These are phyloP conservation scores for Tolypeutes matacus DNA, from an alignment of 2,797 vertebrate species.

Conservation along the genomic window DNA sequence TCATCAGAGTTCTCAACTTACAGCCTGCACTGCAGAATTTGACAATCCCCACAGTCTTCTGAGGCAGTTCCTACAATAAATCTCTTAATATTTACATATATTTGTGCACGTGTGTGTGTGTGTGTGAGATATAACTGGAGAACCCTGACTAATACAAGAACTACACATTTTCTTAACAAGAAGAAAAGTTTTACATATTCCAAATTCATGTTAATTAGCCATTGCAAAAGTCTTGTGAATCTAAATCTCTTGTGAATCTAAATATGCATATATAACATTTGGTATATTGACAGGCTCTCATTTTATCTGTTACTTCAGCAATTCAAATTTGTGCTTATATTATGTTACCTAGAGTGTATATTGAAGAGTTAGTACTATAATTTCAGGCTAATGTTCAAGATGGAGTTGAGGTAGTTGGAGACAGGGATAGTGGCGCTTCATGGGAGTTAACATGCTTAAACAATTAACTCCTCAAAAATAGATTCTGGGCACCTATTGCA, in stretches of 20 bases:
- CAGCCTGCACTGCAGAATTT: too few species aligned
- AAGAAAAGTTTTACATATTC: conserved; percentile 27
- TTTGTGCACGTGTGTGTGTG: too few species aligned
- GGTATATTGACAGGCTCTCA: neutral
- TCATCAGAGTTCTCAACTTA: too few species aligned
- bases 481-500: conserved; percentile 3
- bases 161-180: conserved; percentile 16
- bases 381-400: neutral
- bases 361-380: neutral
- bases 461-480: conserved; percentile 36
- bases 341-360: neutral
- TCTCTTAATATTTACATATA: too few species aligned
- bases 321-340: conserved; percentile 43
- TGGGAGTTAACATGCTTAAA: neutral
- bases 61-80: too few species aligned
- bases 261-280: conserved; percentile 4
- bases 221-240: conserved; percentile 4
- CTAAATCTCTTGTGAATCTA: conserved; percentile 23
- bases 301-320: neutral
- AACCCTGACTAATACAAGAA: neutral
- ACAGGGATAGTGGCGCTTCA: neutral
- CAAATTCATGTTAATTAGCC: conserved; percentile 4
- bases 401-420: neutral
- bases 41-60: too few species aligned
- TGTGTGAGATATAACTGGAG: too few species aligned